Percentiles rank a stretch among this genome's conserved stretches.
These are phyloP conservation scores for Cephonodes hylas DNA, from an alignment of 2,888 invertebrate species.

Conservation along the genomic window DNA sequence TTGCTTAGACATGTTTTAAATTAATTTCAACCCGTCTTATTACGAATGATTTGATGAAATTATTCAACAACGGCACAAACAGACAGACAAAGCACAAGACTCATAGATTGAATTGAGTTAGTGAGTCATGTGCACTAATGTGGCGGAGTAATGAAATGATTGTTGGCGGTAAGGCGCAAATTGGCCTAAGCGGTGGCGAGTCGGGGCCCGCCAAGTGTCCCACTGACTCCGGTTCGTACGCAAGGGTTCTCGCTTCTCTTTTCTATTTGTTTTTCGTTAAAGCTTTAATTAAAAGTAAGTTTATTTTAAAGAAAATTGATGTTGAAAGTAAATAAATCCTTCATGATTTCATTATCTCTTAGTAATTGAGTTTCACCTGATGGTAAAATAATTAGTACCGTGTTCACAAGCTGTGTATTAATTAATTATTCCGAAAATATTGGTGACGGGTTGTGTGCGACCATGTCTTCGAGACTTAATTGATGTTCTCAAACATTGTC, in stretches of 20 bases:
- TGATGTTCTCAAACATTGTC: constrained; percentile 19
- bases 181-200: constrained; percentile 16
- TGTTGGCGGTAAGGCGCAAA: constrained; percentile 16
- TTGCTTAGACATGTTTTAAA: constrained; percentile 81
- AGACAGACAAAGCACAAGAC: background rate
- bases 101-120: background rate
- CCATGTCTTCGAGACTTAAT: constrained; percentile 26
- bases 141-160: background rate
- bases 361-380: constrained; percentile 77
- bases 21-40: constrained; percentile 74
- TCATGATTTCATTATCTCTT: constrained; percentile 78
- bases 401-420: constrained; percentile 46
- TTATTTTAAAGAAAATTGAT: constrained; percentile 79
- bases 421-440: constrained; percentile 45
- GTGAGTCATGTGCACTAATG: background rate
- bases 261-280: constrained; percentile 78
- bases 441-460: constrained; percentile 24
- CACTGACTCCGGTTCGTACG: constrained; percentile 41
- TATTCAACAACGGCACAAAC: constrained; percentile 27
- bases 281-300: constrained; percentile 79
- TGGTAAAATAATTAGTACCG: constrained; percentile 61
- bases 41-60: constrained; percentile 56
- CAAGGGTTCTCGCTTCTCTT: constrained; percentile 66
- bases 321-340: constrained; percentile 78
- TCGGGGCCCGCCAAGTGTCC: background rate